These are phyloP conservation scores for Atta cephalotes DNA, from an alignment of 1,140 invertebrate genomes.

Conservation along the genomic window DNA sequence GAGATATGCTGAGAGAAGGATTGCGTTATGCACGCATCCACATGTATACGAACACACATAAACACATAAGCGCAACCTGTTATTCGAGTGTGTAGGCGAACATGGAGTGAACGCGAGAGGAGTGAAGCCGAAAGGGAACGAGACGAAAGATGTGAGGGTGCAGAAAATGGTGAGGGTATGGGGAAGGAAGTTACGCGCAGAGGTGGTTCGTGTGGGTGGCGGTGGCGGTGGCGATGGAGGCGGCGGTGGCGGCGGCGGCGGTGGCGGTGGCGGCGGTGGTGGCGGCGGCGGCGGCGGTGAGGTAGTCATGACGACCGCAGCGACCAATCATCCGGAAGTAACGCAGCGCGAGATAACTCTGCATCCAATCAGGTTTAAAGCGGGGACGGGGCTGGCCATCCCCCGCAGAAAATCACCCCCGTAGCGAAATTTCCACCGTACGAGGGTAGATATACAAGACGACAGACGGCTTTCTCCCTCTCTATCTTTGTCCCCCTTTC, in stretches of 20 bases:
- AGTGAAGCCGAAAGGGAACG: constrained; percentile 7
- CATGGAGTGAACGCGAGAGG: constrained; percentile 19
- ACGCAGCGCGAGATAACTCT: constrained; percentile 86
- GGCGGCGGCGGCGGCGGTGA: no score
- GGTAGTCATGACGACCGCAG: no score
- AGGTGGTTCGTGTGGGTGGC: constrained; percentile 60
- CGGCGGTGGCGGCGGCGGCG: no score
- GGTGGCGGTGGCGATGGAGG: constrained; percentile 74
- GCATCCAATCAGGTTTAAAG: constrained; percentile 87
- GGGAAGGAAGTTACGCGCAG: constrained; percentile 50
- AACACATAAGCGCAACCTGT: constrained; percentile 31
- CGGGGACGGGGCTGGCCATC: constrained; percentile 79
- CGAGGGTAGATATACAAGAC: constrained; percentile 79
- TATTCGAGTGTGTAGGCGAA: constrained; percentile 64
- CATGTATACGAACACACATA: background rate
- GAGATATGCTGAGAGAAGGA: background rate
- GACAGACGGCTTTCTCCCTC: constrained; percentile 72
- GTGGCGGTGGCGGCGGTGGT: constrained; percentile 48
- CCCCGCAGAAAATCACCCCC: constrained; percentile 79
- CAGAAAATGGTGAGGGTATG: background rate
- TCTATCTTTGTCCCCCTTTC: constrained; percentile 35
- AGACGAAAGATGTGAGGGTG: constrained; percentile 45
- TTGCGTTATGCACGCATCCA: constrained; percentile 12
- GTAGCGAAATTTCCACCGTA: constrained; percentile 77
- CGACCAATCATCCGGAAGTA: constrained; percentile 42